A percentile compares a stretch with the other conserved stretches of the same genome.
Evolutionary conservation across 2,888 invertebrate genomes (phyloP).

Genomic region (Idaea straminata): DNA sequence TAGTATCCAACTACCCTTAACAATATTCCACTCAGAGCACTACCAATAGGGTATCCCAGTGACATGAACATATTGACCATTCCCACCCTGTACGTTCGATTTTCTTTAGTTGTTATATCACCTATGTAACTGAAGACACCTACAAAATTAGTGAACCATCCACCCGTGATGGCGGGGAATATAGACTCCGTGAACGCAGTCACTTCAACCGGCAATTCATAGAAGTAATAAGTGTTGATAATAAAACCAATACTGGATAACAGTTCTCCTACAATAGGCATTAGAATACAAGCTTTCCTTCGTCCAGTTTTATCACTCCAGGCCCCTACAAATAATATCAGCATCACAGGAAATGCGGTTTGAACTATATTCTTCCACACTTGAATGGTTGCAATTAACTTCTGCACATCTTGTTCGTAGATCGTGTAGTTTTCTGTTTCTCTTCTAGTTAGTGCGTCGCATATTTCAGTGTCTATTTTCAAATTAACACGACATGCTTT

Average conservation of each 20-base stretch:
- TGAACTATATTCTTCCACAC: slow-evolving; percentile 92
- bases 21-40: slow-evolving; percentile 90
- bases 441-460: slow-evolving; percentile 86
- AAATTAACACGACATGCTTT: slow-evolving; percentile 92
- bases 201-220: slow-evolving; percentile 88
- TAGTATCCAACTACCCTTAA: slow-evolving; percentile 87
- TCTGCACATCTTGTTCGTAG: slow-evolving; percentile 83
- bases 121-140: slow-evolving; percentile 93
- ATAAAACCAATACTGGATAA: slow-evolving; percentile 88
- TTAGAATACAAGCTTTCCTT: slow-evolving; percentile 88
- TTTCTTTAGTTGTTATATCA: slow-evolving; percentile 90
- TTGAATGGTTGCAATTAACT: slow-evolving; percentile 86
- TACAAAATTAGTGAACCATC: slow-evolving; percentile 93
- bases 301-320: slow-evolving; percentile 86
- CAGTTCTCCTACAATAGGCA: slow-evolving; percentile 90
- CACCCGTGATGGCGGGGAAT: slow-evolving; percentile 90
- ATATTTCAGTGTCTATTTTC: slow-evolving; percentile 84
- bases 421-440: slow-evolving; percentile 82
- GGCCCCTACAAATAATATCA: slow-evolving; percentile 91
- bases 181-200: slow-evolving; percentile 88
- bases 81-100: slow-evolving; percentile 90
- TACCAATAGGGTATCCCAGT: slow-evolving; percentile 91
- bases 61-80: slow-evolving; percentile 93
- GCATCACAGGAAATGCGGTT: slow-evolving; percentile 88
- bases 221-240: slow-evolving; percentile 88